A percentile compares a stretch with the other conserved stretches of the same genome.
Evolutionary conservation across 2,888 invertebrate species (phyloP).

Genomic region (Protophormia terraenovae): DNA sequence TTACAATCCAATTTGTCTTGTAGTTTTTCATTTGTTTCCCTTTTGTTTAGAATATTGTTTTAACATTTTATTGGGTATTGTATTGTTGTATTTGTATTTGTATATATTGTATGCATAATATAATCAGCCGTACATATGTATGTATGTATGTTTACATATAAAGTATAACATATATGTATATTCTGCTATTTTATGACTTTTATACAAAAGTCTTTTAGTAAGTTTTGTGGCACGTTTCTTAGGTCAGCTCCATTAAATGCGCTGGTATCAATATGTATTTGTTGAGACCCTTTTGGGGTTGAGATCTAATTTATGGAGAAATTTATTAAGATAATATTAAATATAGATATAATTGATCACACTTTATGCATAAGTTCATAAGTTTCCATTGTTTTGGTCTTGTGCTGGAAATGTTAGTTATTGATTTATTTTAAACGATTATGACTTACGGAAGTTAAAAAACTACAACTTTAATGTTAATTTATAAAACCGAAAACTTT

Average conservation of each 20-base stretch:
- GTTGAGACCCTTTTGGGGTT: background rate
- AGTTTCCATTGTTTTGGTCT: too few species aligned
- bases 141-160: too few species aligned
- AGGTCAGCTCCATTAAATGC: background rate
- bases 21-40: conserved; percentile 23
- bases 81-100: background rate
- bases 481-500: too few species aligned
- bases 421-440: too few species aligned
- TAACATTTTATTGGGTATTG: background rate
- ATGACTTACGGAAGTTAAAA: too few species aligned
- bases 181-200: conserved; percentile 1
- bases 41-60: conserved; percentile 6
- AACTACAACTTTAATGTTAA: too few species aligned
- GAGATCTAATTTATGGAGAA: background rate
- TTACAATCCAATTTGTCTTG: conserved; percentile 62
- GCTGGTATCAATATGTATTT: background rate
- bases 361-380: too few species aligned
- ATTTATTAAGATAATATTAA: background rate
- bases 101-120: conserved; percentile 33
- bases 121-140: conserved; percentile 39
- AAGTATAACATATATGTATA: conserved; percentile 17
- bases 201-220: background rate
- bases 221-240: background rate
- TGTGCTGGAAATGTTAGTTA: too few species aligned
- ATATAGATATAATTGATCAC: background rate